phyloP scores from a whole-genome alignment of 2,113 vertebrate species.

The Hyla sarda region DNA sequence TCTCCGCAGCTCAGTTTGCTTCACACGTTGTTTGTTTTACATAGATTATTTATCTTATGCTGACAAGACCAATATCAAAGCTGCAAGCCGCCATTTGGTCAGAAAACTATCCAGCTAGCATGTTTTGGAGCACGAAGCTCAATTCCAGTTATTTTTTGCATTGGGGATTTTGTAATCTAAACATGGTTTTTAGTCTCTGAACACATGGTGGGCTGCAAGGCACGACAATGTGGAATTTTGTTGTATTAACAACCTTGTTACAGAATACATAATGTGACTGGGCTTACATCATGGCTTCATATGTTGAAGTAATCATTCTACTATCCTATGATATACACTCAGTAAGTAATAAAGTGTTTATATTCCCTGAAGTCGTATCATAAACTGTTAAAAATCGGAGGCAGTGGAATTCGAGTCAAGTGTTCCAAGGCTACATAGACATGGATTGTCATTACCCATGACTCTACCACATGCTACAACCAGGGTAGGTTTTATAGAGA shows the following conservation, averaged over 20 bases:
- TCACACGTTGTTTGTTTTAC: conserved; percentile 12
- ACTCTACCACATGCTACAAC: background rate
- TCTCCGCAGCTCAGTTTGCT: background rate
- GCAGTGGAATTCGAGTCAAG: background rate
- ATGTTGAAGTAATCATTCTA: background rate
- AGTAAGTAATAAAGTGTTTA: conserved; percentile 41
- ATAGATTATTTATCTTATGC: conserved; percentile 23
- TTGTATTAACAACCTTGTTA: background rate
- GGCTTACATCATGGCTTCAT: conserved; percentile 9
- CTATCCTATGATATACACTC: conserved; percentile 29
- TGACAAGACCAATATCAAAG: conserved; percentile 28
- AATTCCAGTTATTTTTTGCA: background rate
- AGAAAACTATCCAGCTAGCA: background rate
- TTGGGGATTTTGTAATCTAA: conserved; percentile 10
- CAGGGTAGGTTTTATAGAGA: background rate
- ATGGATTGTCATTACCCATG: conserved; percentile 2
- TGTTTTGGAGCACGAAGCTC: conserved; percentile 1
- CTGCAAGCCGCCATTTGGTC: background rate
- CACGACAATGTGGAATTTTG: background rate
- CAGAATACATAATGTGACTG: background rate
- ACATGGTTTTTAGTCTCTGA: background rate
- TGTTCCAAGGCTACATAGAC: background rate
- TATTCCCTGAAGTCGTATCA: conserved; percentile 33
- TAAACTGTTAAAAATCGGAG: background rate
- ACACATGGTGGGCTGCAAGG: background rate